A percentile compares a stretch with the other conserved stretches of the same genome.
Conservation (phyloP, 2,113 vertebrate species). For the Isurus oxyrinchus region DNA sequence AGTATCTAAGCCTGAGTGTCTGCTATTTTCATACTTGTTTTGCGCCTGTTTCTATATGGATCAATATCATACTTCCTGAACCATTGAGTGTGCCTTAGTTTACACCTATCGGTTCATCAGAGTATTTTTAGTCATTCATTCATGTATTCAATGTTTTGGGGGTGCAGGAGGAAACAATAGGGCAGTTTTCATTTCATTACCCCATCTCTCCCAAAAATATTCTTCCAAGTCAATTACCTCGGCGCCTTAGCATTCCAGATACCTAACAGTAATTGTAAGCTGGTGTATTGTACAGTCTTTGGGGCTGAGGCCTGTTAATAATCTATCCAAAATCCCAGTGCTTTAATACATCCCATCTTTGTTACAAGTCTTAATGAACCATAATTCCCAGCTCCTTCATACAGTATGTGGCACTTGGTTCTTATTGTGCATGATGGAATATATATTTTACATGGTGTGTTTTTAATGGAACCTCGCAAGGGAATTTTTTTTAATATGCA, state of each 20-base stretch:
- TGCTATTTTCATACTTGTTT: not conserved
- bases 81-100: not conserved
- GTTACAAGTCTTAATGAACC: not conserved
- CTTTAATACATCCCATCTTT: not conserved
- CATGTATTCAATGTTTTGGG: not conserved
- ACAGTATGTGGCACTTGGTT: not conserved
- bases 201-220: not conserved
- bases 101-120: not conserved
- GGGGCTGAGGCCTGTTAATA: not conserved
- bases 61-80: not conserved
- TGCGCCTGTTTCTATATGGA: not conserved
- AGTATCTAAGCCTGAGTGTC: not conserved
- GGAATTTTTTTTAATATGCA: not conserved
- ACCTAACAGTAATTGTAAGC: not conserved
- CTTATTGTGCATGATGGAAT: not conserved
- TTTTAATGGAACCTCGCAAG: not conserved
- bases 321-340: not conserved
- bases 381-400: not conserved
- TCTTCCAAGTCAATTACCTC: not conserved
- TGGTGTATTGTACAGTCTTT: not conserved
- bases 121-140: not conserved
- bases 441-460: not conserved
- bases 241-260: not conserved
- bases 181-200: not conserved
- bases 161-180: not conserved